Conservation (phyloP, 2,113 vertebrate species). For the Hippocampus guttulatus region DNA sequence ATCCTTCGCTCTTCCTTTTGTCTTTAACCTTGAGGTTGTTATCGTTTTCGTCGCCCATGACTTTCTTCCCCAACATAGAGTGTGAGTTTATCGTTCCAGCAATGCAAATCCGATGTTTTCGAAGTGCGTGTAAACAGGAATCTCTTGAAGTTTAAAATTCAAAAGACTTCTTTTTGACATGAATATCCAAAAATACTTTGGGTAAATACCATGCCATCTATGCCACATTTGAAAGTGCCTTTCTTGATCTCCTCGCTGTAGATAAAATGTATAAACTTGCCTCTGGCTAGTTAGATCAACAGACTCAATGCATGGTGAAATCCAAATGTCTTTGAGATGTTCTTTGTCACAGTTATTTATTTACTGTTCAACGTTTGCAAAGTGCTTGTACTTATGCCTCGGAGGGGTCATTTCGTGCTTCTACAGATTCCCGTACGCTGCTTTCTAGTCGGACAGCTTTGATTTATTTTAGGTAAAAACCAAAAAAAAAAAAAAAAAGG, state of each 20-base stretch:
- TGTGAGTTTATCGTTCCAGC: background rate
- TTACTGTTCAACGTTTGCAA: slow-evolving; percentile 14
- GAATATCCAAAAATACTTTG: background rate
- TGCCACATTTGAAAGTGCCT: background rate
- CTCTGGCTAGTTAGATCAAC: slow-evolving; percentile 19
- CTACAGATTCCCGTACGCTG: slow-evolving; percentile 15
- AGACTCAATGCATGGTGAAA: background rate
- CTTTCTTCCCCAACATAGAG: background rate
- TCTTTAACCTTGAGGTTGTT: slow-evolving; percentile 8
- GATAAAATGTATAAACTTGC: slow-evolving; percentile 20
- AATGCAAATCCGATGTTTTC: background rate
- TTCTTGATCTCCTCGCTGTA: slow-evolving; percentile 2
- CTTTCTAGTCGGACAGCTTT: slow-evolving; percentile 39
- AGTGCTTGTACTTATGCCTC: slow-evolving; percentile 4
- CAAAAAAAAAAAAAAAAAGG: slow-evolving; percentile 30
- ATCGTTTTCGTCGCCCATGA: background rate
- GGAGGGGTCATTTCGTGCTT: slow-evolving; percentile 14
- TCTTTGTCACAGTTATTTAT: slow-evolving; percentile 1
- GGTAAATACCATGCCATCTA: background rate
- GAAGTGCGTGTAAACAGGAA: slow-evolving; percentile 5
- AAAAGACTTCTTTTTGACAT: background rate
- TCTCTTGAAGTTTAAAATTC: background rate
- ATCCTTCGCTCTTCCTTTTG: slow-evolving; percentile 3
- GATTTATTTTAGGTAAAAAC: slow-evolving; percentile 43
- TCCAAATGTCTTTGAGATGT: slow-evolving; percentile 10